Percentiles rank a stretch among this genome's conserved stretches.
Conservation (phyloP, 2,888 invertebrate genomes). For the Melipona beecheii region DNA sequence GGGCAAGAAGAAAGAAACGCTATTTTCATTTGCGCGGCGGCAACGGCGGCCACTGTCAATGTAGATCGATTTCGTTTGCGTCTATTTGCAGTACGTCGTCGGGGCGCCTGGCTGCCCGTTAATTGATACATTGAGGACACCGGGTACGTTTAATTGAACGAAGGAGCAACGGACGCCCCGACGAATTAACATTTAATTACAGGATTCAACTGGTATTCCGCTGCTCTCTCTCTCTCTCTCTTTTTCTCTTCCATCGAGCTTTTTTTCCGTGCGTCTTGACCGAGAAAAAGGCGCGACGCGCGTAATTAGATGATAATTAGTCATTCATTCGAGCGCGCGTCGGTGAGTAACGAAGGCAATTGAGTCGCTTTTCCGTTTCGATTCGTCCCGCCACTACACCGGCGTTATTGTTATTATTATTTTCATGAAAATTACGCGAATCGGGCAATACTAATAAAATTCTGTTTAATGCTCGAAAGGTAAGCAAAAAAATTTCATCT, state of each 20-base stretch:
- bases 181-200: conserved; percentile 55
- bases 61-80: conserved; percentile 36
- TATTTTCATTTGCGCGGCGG: conserved; percentile 34
- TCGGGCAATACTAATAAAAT: background rate
- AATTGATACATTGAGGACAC: conserved; percentile 50
- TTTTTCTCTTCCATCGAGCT: background rate
- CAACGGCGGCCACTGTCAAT: background rate
- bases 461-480: too few species aligned
- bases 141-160: conserved; percentile 37
- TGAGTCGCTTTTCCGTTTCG: background rate
- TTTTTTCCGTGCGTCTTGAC: conserved; percentile 17
- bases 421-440: background rate
- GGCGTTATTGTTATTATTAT: background rate
- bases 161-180: conserved; percentile 5
- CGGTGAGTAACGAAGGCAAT: background rate
- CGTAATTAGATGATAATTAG: conserved; percentile 35
- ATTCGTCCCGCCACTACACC: background rate
- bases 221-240: background rate
- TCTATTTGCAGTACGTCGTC: conserved; percentile 23
- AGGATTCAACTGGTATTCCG: conserved; percentile 13
- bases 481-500: too few species aligned
- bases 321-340: conserved; percentile 22
- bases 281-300: background rate
- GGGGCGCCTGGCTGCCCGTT: conserved; percentile 5
- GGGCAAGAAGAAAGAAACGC: conserved; percentile 23